phyloP scores from a whole-genome alignment of 2,888 invertebrate genomes.

The Melikaiella ostensackeni region DNA sequence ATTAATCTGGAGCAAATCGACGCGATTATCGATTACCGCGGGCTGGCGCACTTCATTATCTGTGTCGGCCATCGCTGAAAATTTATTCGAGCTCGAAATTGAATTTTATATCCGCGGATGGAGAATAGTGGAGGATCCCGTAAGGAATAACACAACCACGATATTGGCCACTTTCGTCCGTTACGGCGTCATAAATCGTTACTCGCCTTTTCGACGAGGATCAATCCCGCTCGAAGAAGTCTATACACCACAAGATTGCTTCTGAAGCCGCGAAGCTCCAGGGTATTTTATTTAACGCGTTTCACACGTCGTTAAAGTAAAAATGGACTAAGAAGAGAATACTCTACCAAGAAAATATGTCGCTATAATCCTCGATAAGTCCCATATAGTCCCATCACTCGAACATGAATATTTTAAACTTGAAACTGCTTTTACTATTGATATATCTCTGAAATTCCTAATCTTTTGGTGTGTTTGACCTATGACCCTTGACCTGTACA shows the following conservation, averaged over 20 bases:
- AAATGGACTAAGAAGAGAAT: constrained; percentile 2
- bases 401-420: background rate
- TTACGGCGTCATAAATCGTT: constrained; percentile 26
- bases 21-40: constrained; percentile 27
- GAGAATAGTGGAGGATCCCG: constrained; percentile 24
- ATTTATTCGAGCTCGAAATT: constrained; percentile 39
- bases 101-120: constrained; percentile 29
- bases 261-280: background rate
- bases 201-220: constrained; percentile 27
- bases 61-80: background rate
- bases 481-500: too few relatives aligned
- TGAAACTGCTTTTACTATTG: background rate
- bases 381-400: background rate
- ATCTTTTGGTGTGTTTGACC: too few relatives aligned
- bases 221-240: constrained; percentile 11
- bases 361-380: constrained; percentile 1
- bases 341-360: constrained; percentile 5
- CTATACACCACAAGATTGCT: constrained; percentile 27
- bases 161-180: constrained; percentile 25
- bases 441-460: too few relatives aligned
- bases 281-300: constrained; percentile 25
- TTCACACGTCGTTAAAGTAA: constrained; percentile 19
- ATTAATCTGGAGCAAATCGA: constrained; percentile 24
- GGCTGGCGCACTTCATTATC: constrained; percentile 32
- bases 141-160: constrained; percentile 33